Base-by-base conservation (phyloP, 2,888 invertebrate species). In the Aleiodes leptofemur region DNA sequence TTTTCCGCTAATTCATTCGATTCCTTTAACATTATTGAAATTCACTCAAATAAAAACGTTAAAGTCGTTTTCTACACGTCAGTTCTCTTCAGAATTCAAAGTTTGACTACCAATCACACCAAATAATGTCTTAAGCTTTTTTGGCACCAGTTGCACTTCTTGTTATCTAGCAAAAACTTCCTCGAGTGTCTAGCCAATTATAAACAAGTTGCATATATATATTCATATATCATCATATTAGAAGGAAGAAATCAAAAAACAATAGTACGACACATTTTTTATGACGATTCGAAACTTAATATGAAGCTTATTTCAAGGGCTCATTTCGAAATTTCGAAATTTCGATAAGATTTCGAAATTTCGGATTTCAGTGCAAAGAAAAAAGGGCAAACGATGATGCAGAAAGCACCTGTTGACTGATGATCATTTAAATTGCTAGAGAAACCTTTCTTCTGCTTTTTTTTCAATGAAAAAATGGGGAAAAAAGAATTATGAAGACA, bases 61-160 rank as follows among this genome's bases (percentile, higher is more conserved):
- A 29, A 43, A 38, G 59, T 34, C n/a, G n/a, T n/a, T n/a, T 6
- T 34, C 59, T 57, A 31, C 34, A 48, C 69, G 50, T 51, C 56
- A 50, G 66, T 51, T 50, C 61, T n/a, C 48, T 56, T 29, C 56
- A 56, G 29, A 55, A 55, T 50, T 48, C 71, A 31, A 57, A 71
- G 55, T 23, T 75, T 71, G 64, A 75, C 75, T 75, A 71, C 43
- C 64, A 48, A 64, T 64, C 43, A 48, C 64, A 64, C 43, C 48
- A 16, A 61, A 61, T 38, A 61, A 38, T 14, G 38, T 64, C 64
- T 64, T 3, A 23, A 64, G 61, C 23, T 31, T 61, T 64, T 64
- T 64, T 64, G 64, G 64, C 64, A 64, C 23, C 64, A 14, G 16
- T 64, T 64, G 64, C 16, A 23, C 3, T 64, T 14, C 57, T 43